Evolutionary conservation across 2,888 invertebrate genomes (phyloP), one percentile per base, ranked within the genome.

Genomic region (Aporophyla lueneburgensis): DNA sequence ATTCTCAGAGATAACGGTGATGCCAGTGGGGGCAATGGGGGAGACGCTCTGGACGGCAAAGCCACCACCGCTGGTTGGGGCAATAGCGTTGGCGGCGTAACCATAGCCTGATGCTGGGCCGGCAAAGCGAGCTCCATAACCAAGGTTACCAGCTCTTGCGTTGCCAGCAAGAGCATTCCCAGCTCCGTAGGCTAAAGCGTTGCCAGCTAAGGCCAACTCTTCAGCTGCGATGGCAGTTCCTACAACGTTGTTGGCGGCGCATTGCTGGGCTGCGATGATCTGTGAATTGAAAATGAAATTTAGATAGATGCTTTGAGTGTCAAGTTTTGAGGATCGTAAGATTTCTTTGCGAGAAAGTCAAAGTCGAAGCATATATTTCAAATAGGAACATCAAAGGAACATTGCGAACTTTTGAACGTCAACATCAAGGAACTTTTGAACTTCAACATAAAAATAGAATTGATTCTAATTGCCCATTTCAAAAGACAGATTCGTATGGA

Each of bases 1-100:
- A 43, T 91, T 90, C 33, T 91, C 87, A 61, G 92, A 90, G 5
- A 86, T 66, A 0, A 91, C 87, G 5, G 86, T 82, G 6, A 93
- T 85, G 6, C 93, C 93, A 19, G 85, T 88, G 0, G 93, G 93
- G 6, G 90, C 83, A 19, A 92, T 88, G 0, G 91, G 91, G 1
- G 92, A 92, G 0, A 76, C 10, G 59, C 91, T 91, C 19, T 90
- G 88, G 12, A 91, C 87, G 0, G 71, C 49, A 19, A 91, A 81
- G 7, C 86, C 82, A 7, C 91, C 91, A 0, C 90, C 89, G 66
- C 84, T 89, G 27, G 84, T 53, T 0, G 89, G 81, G 0, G 82
- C 80, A 16, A 77, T 19, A 2, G 66, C 4, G 9, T 76, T 87
- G 0, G 73, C 67, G 12, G 56, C 54, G 7, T 54, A 63, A 3